A percentile compares a stretch with the other conserved stretches of the same genome.
These are phyloP conservation scores for Planococcus citri DNA, from an alignment of 1,140 invertebrate genomes.

Conservation along the genomic window DNA sequence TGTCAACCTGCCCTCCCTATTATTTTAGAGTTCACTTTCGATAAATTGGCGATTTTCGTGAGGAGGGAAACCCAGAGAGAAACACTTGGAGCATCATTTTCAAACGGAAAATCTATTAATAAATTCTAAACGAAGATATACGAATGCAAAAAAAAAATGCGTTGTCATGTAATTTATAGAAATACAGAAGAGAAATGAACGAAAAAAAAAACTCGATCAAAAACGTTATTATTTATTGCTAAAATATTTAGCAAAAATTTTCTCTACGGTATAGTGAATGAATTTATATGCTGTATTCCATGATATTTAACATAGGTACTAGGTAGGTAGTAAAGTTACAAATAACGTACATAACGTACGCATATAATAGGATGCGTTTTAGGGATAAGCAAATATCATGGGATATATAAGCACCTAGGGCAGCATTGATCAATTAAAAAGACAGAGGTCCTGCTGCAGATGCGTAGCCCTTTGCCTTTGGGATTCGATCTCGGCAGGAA, in stretches of 20 bases:
- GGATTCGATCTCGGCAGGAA: background rate
- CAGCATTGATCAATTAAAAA: conserved; percentile 20
- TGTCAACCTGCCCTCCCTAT: too few species aligned
- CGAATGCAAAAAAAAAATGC: too few species aligned
- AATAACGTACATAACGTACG: background rate
- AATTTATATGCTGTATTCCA: background rate
- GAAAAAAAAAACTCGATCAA: background rate
- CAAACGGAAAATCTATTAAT: too few species aligned
- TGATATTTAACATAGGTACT: background rate
- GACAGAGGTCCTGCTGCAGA: conserved; percentile 8
- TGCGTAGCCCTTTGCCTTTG: background rate
- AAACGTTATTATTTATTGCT: background rate
- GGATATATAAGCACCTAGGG: background rate
- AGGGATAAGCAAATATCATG: background rate
- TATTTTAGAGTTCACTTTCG: too few species aligned
- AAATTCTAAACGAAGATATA: too few species aligned
- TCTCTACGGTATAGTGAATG: background rate
- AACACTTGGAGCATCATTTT: too few species aligned
- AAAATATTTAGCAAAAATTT: background rate
- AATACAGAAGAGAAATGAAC: too few species aligned
- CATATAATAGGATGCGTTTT: background rate
- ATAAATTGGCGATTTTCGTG: too few species aligned
- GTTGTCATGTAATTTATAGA: too few species aligned
- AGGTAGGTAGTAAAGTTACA: too few species aligned
- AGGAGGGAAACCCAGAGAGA: too few species aligned